Evolutionary conservation across 2,113 vertebrate species (phyloP).

Genomic region (Podarcis raffonei): DNA sequence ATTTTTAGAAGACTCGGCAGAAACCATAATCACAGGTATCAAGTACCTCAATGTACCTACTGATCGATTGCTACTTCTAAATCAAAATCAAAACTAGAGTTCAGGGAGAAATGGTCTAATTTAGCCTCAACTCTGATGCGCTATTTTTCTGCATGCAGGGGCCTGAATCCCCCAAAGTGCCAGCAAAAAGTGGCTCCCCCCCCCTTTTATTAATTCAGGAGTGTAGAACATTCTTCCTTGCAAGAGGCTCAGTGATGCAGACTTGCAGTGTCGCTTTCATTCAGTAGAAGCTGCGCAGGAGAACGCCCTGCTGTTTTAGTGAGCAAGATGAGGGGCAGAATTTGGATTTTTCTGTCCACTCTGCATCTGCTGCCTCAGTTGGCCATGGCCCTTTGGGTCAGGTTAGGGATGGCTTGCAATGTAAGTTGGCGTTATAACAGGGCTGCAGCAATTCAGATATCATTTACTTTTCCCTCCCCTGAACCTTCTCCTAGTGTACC

Average conservation of each 20-base stretch:
- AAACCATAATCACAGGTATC: no score
- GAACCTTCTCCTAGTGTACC: background rate
- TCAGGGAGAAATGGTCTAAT: background rate
- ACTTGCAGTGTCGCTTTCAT: no score
- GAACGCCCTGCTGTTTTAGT: background rate
- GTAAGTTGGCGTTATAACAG: background rate
- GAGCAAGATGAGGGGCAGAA: background rate
- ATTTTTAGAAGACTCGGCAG: no score
- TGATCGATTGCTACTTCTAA: no score
- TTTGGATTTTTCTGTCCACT: background rate
- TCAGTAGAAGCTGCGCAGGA: no score
- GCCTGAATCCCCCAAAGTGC: background rate
- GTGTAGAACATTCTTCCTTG: no score
- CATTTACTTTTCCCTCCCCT: constrained; percentile 17
- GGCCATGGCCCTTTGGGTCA: background rate
- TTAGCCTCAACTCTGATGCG: background rate
- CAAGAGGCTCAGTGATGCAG: no score
- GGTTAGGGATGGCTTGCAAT: background rate
- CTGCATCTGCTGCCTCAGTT: background rate
- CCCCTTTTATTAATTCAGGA: no score
- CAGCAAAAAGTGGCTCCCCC: background rate
- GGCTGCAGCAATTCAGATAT: background rate
- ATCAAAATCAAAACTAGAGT: no score
- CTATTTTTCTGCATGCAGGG: background rate
- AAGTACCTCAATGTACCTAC: no score